phyloP scores from a whole-genome alignment of 2,888 invertebrate genomes.

The Chloroclystis v-ata region DNA sequence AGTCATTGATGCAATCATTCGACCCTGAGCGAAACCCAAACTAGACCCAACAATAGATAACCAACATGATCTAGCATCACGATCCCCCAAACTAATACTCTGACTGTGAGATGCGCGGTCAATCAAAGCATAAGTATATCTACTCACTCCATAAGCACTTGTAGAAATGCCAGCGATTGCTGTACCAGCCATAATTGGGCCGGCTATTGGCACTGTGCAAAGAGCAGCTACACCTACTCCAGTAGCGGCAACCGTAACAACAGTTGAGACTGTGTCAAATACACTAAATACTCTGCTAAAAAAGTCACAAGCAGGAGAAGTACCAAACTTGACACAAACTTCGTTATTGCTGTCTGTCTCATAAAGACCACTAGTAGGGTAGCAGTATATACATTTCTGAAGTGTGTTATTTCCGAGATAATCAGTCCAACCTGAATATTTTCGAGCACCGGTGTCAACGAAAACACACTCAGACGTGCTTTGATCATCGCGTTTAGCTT shows the following conservation, averaged over 20 bases:
- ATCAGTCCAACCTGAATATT: constrained; percentile 9
- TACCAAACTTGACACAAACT: constrained; percentile 11
- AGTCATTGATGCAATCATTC: constrained; percentile 7
- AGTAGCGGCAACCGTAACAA: constrained; percentile 6
- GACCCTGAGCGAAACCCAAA: constrained; percentile 11
- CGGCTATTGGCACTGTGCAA: constrained; percentile 7
- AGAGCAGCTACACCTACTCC: constrained; percentile 6
- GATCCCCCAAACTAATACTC: constrained; percentile 8
- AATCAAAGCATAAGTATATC: constrained; percentile 5
- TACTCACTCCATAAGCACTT: constrained; percentile 10
- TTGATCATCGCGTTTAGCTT: constrained; percentile 8
- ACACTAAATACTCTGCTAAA: constrained; percentile 6
- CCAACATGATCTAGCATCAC: constrained; percentile 15
- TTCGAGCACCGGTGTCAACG: constrained; percentile 8
- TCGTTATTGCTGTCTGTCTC: constrained; percentile 1
- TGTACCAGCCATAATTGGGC: constrained; percentile 10
- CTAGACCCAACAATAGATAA: constrained; percentile 12
- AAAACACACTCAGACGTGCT: constrained; percentile 3
- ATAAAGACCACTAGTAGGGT: constrained; percentile 6
- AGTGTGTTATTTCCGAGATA: constrained; percentile 5
- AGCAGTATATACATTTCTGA: constrained; percentile 12
- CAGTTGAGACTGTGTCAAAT: constrained; percentile 5
- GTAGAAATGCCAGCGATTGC: constrained; percentile 10
- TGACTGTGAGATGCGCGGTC: constrained; percentile 13
- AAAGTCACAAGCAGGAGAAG: constrained; percentile 14